Conservation (phyloP, 2,888 invertebrate genomes). For the Crematogaster levior region DNA sequence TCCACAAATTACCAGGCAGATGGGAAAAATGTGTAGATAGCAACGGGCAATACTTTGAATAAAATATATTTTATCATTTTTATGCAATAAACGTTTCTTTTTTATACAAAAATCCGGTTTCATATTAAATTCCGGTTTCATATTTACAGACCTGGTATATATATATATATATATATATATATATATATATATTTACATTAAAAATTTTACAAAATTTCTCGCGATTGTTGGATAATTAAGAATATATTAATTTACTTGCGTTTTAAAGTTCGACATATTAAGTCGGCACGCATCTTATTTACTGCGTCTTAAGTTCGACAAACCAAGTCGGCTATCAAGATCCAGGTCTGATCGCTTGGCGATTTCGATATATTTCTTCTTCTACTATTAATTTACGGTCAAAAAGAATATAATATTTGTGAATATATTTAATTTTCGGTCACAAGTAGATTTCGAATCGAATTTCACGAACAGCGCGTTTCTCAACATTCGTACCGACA, state of each 20-base stretch:
- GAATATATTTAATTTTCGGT: not conserved
- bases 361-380: no score
- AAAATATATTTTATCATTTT: not conserved
- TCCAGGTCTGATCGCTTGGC: no score
- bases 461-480: not conserved
- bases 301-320: no score
- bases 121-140: not conserved
- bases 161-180: no score
- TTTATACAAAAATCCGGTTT: not conserved
- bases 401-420: no score
- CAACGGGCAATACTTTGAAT: not conserved
- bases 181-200: no score
- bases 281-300: no score
- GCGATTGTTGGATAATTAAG: not conserved
- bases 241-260: no score
- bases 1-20: not conserved
- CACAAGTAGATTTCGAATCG: not conserved
- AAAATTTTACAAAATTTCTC: not conserved
- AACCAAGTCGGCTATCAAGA: no score
- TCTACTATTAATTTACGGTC: no score
- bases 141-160: not conserved
- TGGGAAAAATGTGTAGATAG: not conserved
- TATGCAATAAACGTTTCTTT: not conserved
- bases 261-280: no score
- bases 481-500: not conserved